Conservation (phyloP, 2,888 invertebrate genomes). For the Dichetophora obliterata region DNA sequence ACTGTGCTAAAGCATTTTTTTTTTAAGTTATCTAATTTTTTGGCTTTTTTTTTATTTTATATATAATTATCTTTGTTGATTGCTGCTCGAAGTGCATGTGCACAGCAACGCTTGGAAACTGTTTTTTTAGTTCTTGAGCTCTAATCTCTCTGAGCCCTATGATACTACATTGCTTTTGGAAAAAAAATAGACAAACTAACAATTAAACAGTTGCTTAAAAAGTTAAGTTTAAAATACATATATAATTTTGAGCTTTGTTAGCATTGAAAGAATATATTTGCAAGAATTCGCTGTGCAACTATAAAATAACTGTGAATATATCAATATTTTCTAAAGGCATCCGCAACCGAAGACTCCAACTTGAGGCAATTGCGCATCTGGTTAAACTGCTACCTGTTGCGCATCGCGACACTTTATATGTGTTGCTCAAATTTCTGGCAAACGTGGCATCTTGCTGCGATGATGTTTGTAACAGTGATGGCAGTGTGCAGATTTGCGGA, state of each 20-base stretch:
- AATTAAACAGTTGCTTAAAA: background rate
- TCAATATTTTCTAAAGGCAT: slow-evolving; percentile 74
- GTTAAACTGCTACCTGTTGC: slow-evolving; percentile 86
- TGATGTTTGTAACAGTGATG: slow-evolving; percentile 57
- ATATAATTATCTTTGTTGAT: background rate
- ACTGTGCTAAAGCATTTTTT: background rate
- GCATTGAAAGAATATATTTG: background rate
- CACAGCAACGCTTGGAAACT: too few relatives aligned
- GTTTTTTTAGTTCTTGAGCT: too few relatives aligned
- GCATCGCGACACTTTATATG: slow-evolving; percentile 86
- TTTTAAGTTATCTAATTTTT: background rate
- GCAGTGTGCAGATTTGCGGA: slow-evolving; percentile 71
- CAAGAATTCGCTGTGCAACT: background rate
- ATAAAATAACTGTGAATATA: background rate
- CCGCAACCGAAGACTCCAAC: slow-evolving; percentile 84
- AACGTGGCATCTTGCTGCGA: slow-evolving; percentile 69
- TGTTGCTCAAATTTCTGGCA: slow-evolving; percentile 84
- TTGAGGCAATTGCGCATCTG: slow-evolving; percentile 86
- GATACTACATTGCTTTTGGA: background rate
- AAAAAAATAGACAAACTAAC: background rate
- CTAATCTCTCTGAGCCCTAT: too few relatives aligned
- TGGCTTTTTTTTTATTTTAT: background rate
- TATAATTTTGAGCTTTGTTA: background rate
- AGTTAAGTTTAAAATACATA: background rate
- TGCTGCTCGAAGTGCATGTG: background rate